Conservation (phyloP, 2,797 vertebrate genomes). For the Eulemur coronatus region DNA sequence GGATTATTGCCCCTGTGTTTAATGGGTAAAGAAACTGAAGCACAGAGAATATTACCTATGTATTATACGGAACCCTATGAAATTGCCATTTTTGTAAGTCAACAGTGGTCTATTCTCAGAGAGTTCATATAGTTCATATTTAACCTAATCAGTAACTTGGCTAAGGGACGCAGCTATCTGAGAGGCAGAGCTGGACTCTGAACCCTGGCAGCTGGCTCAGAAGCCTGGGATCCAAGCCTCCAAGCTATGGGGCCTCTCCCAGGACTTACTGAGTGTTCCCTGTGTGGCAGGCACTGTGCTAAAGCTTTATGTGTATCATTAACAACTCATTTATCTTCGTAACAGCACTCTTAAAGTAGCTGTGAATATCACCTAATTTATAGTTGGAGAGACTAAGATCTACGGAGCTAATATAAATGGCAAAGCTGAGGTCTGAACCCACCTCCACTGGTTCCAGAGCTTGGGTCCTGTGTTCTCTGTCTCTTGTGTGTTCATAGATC, state of each 20-base stretch:
- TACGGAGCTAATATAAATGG: background rate
- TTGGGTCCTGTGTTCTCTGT: background rate
- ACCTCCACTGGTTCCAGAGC: background rate
- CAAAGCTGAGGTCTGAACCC: background rate
- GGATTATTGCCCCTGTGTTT: background rate
- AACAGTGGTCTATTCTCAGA: background rate
- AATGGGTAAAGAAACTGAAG: conserved; percentile 12
- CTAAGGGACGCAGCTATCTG: background rate
- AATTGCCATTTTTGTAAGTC: background rate
- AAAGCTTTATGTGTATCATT: background rate
- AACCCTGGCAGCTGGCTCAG: background rate
- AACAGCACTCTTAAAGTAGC: background rate
- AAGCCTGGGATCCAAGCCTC: background rate
- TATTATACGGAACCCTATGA: background rate
- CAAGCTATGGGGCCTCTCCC: background rate
- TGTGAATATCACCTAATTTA: background rate
- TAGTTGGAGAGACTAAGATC: background rate
- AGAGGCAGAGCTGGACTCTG: background rate
- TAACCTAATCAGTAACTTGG: background rate
- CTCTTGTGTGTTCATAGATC: background rate
- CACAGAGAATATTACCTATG: background rate
- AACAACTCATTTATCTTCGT: background rate
- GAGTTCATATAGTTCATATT: background rate
- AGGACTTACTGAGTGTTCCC: background rate
- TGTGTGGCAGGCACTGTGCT: background rate